Conservation (phyloP, 92 coral and sea anemone species). For the Palythoa caribaeorum region DNA sequence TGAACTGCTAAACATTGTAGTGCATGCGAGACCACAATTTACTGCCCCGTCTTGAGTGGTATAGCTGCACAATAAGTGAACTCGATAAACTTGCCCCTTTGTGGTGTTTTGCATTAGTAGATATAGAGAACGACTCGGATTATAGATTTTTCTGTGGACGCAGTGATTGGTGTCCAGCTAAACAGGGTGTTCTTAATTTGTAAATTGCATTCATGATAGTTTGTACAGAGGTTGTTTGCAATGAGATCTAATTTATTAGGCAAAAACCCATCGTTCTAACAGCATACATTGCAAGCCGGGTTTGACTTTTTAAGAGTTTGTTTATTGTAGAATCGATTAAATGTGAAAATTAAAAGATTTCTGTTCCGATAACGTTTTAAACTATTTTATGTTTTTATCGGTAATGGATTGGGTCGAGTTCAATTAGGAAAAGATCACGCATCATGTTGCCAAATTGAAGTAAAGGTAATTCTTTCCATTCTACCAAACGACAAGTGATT, state of each 20-base stretch:
- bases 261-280: constrained; percentile 59
- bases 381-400: background rate
- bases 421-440: too few species aligned
- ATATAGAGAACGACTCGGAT: background rate
- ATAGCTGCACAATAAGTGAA: constrained; percentile 33
- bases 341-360: constrained; percentile 43
- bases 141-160: constrained; percentile 21
- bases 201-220: constrained; percentile 71
- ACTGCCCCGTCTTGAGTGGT: constrained; percentile 42
- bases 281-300: constrained; percentile 53
- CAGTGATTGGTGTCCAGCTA: constrained; percentile 33
- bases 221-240: constrained; percentile 88
- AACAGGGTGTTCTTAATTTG: constrained; percentile 57
- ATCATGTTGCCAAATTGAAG: too few species aligned
- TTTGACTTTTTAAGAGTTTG: constrained; percentile 56
- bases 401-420: too few species aligned
- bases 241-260: constrained; percentile 88
- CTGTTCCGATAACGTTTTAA: background rate
- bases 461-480: too few species aligned
- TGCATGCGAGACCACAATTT: constrained; percentile 28
- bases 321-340: constrained; percentile 45
- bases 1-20: constrained; percentile 29
- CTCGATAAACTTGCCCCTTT: background rate
- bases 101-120: constrained; percentile 45
- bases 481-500: too few species aligned